These are phyloP conservation scores for Synaphobranchus kaupii DNA, from an alignment of 2,797 vertebrate genomes.

Conservation along the genomic window DNA sequence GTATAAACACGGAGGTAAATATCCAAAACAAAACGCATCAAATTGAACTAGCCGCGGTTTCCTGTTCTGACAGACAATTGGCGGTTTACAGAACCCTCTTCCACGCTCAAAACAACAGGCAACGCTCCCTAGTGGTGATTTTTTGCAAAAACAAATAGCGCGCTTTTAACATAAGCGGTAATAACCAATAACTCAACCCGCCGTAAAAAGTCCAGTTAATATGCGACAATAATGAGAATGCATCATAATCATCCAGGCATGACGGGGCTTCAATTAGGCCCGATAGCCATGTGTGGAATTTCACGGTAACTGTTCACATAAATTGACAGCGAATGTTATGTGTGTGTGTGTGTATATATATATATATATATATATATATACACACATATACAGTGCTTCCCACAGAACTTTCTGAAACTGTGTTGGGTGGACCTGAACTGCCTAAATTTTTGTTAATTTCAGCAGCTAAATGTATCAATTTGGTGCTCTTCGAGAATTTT, in stretches of 20 bases:
- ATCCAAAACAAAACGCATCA: conserved; percentile 24
- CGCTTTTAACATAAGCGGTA: neutral
- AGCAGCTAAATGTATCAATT: too few species aligned
- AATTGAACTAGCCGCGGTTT: conserved; percentile 73
- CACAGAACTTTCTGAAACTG: too few species aligned
- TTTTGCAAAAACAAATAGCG: neutral
- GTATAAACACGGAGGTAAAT: conserved; percentile 40
- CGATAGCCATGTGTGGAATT: too few species aligned
- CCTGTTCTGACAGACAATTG: conserved; percentile 60
- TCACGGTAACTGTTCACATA: too few species aligned
- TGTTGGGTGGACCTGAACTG: too few species aligned
- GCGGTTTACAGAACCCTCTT: conserved; percentile 35
- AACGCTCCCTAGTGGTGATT: neutral
- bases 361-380: too few species aligned
- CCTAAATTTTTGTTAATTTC: too few species aligned
- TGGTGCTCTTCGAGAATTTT: too few species aligned
- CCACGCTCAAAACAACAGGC: neutral
- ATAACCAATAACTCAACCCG: too few species aligned
- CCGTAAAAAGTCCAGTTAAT: neutral
- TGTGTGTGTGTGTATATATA: too few species aligned
- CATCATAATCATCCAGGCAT: neutral
- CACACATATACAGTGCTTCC: too few species aligned
- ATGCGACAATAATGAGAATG: neutral
- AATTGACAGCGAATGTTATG: too few species aligned
- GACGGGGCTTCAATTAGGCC: neutral